Conservation (phyloP, 2,113 vertebrate genomes). For the Corythornis vintsioides region DNA sequence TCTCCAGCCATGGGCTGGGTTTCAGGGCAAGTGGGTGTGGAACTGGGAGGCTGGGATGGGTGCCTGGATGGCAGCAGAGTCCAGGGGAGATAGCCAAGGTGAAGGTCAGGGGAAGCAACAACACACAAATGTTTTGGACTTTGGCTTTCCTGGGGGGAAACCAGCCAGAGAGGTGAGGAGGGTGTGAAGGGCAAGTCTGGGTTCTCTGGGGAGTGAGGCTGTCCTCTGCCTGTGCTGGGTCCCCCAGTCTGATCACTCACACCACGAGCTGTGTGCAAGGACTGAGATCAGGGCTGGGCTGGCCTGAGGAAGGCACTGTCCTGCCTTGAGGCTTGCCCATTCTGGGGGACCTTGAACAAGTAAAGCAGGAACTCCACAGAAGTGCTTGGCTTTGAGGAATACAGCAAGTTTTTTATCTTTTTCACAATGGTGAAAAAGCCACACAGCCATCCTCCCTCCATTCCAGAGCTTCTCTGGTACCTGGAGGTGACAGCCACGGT, state of each 20-base stretch:
- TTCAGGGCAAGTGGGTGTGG: rapidly evolving
- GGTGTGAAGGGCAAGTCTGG: neutral
- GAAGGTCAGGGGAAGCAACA: neutral
- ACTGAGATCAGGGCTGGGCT: neutral
- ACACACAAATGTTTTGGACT: rapidly evolving
- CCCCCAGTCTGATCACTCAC: rapidly evolving
- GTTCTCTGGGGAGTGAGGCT: rapidly evolving
- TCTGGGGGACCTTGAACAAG: neutral
- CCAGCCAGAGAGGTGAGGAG: rapidly evolving
- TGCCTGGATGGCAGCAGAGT: neutral
- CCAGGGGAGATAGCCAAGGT: rapidly evolving
- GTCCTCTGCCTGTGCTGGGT: rapidly evolving
- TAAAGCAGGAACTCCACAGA: neutral
- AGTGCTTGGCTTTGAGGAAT: neutral
- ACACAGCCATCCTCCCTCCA: rapidly evolving
- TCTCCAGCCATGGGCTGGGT: rapidly evolving
- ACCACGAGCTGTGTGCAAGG: rapidly evolving
- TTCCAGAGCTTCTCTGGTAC: rapidly evolving
- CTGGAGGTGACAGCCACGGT: neutral
- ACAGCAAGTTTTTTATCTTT: neutral
- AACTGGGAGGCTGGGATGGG: rapidly evolving
- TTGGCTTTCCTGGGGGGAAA: neutral
- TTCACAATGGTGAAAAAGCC: rapidly evolving
- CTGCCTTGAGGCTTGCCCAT: neutral
- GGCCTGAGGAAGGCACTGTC: neutral